Percentiles rank a stretch among this genome's conserved stretches.
Conservation (phyloP, 2,797 vertebrate genomes). For the Sylvia borin region DNA sequence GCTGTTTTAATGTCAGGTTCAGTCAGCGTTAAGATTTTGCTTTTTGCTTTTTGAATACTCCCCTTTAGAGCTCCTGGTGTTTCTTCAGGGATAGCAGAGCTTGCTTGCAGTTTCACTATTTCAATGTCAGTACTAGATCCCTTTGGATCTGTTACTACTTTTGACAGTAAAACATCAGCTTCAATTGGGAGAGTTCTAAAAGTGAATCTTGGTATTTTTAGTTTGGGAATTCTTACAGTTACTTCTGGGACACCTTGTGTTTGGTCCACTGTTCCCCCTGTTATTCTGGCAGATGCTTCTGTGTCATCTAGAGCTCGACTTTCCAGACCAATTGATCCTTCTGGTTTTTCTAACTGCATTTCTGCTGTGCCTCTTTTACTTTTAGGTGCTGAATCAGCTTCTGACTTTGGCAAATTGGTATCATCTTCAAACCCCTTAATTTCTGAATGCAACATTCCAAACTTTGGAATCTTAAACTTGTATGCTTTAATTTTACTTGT, state of each 20-base stretch:
- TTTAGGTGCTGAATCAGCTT: not conserved
- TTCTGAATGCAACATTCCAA: constrained; percentile 49
- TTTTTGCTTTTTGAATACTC: constrained; percentile 45
- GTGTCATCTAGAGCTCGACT: not conserved
- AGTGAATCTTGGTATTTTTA: constrained; percentile 77
- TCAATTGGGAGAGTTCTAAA: constrained; percentile 32
- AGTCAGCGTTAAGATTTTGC: constrained; percentile 56
- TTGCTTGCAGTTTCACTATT: not conserved
- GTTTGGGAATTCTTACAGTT: constrained; percentile 76
- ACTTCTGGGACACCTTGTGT: constrained; percentile 42
- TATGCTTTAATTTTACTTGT: constrained; percentile 50
- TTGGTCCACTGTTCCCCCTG: not conserved
- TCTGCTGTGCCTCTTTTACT: not conserved
- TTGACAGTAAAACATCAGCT: constrained; percentile 54
- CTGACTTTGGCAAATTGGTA: not conserved
- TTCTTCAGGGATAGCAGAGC: not conserved
- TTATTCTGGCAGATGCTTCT: not conserved
- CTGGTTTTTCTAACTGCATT: not conserved
- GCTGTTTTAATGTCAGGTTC: constrained; percentile 65
- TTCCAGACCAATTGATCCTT: not conserved
- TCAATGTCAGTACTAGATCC: not conserved
- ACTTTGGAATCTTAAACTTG: constrained; percentile 57
- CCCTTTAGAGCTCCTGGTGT: not conserved
- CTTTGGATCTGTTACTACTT: not conserved
- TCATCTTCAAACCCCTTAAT: constrained; percentile 5